Evolutionary conservation across 1,140 invertebrate genomes (phyloP).

Genomic region (Heliothis virescens): DNA sequence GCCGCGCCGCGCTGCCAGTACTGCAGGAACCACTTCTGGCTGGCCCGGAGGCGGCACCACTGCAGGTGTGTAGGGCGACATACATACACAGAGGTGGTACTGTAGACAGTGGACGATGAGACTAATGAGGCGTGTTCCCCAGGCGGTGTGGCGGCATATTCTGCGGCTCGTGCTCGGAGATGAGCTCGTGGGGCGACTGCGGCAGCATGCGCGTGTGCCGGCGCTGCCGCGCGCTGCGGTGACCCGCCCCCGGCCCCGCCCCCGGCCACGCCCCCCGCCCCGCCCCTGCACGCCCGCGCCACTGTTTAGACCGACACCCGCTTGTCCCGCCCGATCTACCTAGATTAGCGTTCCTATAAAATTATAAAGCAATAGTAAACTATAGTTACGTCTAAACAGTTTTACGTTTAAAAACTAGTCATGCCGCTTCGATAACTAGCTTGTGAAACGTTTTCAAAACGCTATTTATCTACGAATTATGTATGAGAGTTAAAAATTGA

Average conservation of each 20-base stretch:
- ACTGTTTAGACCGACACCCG: slow-evolving; percentile 42
- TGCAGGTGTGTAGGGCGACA: slow-evolving; percentile 63
- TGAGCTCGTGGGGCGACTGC: slow-evolving; percentile 74
- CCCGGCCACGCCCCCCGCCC: slow-evolving; percentile 27
- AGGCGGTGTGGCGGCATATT: slow-evolving; percentile 81
- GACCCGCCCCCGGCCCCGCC: slow-evolving; percentile 56
- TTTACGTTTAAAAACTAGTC: slow-evolving; percentile 48
- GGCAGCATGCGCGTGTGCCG: slow-evolving; percentile 75
- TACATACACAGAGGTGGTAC: background rate
- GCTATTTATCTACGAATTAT: slow-evolving; percentile 43
- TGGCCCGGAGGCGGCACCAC: slow-evolving; percentile 75
- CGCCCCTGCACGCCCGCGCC: background rate
- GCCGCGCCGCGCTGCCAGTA: slow-evolving; percentile 80
- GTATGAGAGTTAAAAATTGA: slow-evolving; percentile 27
- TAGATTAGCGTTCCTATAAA: slow-evolving; percentile 41
- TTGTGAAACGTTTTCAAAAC: slow-evolving; percentile 41
- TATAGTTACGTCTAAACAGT: slow-evolving; percentile 39
- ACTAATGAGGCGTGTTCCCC: slow-evolving; percentile 30
- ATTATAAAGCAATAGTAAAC: slow-evolving; percentile 21
- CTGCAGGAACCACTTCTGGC: slow-evolving; percentile 80
- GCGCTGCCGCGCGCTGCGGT: slow-evolving; percentile 77
- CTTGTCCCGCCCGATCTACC: slow-evolving; percentile 25
- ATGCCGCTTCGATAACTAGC: slow-evolving; percentile 46
- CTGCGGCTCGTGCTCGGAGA: slow-evolving; percentile 80
- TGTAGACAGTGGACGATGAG: background rate